Evolutionary conservation across 2,888 invertebrate genomes (phyloP), one percentile per base, ranked within the genome.

Genomic region (Sminthurinus aureus): DNA sequence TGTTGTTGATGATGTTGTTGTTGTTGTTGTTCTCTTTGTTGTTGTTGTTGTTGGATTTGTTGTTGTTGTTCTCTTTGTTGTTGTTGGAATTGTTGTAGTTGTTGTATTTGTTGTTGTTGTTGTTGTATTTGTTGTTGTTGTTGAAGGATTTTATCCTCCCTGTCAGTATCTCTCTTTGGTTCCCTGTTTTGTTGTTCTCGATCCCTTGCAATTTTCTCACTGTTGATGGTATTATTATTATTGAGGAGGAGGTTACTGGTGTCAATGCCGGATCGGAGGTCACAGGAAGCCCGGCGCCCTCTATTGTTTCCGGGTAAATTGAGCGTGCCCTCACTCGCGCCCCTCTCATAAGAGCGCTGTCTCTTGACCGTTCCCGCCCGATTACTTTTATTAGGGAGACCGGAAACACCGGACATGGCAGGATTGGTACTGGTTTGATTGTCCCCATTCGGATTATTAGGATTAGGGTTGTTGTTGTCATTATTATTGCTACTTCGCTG

Each of bases 211-310:
- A 79, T 81, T 50, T 83, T 84, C 15, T 80, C 80, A 50, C 74
- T 82, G 51, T 71, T 81, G 51, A 69, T 79, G 1, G 83, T 20
- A 22, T 78, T 83, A 52, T 86, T 86, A 73, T 85, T 87, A 83
- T 88, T 88, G 75, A 86, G 85, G n/a, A 87, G 71, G 71, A 86
- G 84, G n/a, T 86, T 83, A 58, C 83, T 73, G 64, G 75, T 85
- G 20, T 87, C 84, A 71, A 87, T 87, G 82, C 87, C 85, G 18
- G 84, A 84, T 18, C 88, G 81, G 81, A 88, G 81, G 85, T 88
- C 88, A 87, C 88, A 88, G 81, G 87, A 87, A 80, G 88, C 87
- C 80, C 88, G 66, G 22, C 88, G 81, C 24, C 86, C 87, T 24
- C 88, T 83, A 79, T 84, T 86, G 82, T 87, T 87, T 4, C 83